Evolutionary conservation across 1,140 invertebrate species (phyloP), one percentile per base, ranked within the genome.

Genomic region (Archivesica marissinica): DNA sequence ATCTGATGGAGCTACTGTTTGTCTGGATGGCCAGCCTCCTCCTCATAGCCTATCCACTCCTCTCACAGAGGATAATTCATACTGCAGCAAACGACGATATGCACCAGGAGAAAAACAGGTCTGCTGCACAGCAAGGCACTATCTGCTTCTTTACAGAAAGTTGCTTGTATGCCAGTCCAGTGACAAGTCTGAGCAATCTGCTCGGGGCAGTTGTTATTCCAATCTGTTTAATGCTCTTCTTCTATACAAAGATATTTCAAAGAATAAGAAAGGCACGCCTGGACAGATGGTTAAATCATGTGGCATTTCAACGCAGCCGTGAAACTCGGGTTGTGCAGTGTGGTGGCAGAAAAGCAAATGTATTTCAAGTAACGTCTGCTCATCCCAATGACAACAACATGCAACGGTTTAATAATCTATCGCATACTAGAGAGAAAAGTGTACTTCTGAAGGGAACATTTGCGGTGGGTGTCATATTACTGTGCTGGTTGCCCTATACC

Each of bases 401-500:
- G 0, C 70, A 28, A 50, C 13, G 41, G 28, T 74, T 33, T 25
- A 30, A 50, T 50, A 6, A 25, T 7, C 9, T 50, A n/a, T 9
- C 52, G 6, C 33, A 3, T 13, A 50, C 13, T 0, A 35, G 75
- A 28, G 75, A 77, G 35, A 39, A 54, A 28, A 77, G 75, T 28
- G 56, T 77, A 17, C 44, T 77, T 13, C 28, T 41, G 15, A 77
- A 77, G 28, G 54, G 75, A 23, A 11, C 41, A 3, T 41, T 77
- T 44, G 33, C 75, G 30, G 54, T 41, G 9, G 6, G 25, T 39
- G 35, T 77, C 20, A 28, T 77, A 20, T 2, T 61, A 38, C 35
- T 59, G 17, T 61, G 35, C 20, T 77, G 75, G 75, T 33, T 77
- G 38, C 75, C 75, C 7, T 44, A 41, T 30, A 20, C 54, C 44